Evolutionary conservation across 2,888 invertebrate species (phyloP).

Genomic region (Drosophila anomalata): DNA sequence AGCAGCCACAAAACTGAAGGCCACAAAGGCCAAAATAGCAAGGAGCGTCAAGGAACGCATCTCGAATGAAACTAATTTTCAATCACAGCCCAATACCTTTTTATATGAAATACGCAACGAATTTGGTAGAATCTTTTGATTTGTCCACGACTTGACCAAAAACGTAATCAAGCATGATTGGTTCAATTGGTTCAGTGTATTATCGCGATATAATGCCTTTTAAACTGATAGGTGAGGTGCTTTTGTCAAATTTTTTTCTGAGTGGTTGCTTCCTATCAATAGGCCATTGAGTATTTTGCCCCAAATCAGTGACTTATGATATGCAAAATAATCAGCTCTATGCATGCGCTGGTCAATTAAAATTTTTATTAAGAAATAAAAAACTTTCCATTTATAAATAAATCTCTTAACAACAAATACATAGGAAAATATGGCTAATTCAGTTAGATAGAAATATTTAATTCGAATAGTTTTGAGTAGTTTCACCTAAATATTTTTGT

Average conservation of each 20-base stretch:
- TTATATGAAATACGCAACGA: neutral
- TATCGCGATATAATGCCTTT: neutral
- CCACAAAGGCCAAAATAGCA: neutral
- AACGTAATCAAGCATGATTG: neutral
- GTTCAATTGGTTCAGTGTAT: neutral
- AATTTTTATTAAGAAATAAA: neutral
- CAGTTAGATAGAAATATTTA: neutral
- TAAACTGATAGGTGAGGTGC: neutral
- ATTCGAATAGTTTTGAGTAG: too few species aligned
- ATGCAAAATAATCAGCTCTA: neutral
- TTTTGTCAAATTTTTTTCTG: neutral
- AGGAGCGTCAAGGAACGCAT: conserved; percentile 1
- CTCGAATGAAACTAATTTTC: neutral
- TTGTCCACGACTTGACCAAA: conserved; percentile 4
- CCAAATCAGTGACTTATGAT: neutral
- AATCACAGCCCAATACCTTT: conserved; percentile 1
- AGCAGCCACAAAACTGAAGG: conserved; percentile 1
- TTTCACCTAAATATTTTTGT: neutral
- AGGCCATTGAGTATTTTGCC: neutral
- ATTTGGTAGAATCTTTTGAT: neutral
- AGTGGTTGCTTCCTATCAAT: conserved; percentile 4
- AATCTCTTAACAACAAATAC: neutral
- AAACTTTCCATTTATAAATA: neutral
- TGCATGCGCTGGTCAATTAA: neutral
- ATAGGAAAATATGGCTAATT: neutral